Evolutionary conservation across 2,797 vertebrate genomes (phyloP).

Genomic region (Halcyon leucocephala): DNA sequence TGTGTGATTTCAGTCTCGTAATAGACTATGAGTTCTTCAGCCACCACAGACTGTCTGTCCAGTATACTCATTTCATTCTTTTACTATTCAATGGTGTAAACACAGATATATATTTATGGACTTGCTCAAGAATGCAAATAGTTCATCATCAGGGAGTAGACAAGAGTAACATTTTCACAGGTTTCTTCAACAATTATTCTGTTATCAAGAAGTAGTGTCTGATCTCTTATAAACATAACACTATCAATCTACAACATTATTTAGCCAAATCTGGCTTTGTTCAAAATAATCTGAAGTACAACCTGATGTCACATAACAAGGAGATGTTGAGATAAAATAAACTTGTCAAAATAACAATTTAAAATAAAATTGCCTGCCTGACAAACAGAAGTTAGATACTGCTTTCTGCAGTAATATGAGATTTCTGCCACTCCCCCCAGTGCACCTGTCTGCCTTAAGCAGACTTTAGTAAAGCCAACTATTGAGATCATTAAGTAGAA

Average conservation of each 20-base stretch:
- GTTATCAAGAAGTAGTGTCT: background rate
- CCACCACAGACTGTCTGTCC: background rate
- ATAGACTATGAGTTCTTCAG: background rate
- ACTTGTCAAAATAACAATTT: background rate
- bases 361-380: background rate
- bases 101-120: background rate
- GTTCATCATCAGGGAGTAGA: background rate
- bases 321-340: background rate
- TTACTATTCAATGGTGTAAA: background rate
- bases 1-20: background rate
- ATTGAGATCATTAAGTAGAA: background rate
- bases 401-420: background rate
- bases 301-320: background rate
- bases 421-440: background rate
- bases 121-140: background rate
- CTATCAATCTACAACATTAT: background rate
- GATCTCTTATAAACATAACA: background rate
- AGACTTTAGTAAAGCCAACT: background rate
- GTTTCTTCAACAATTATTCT: background rate
- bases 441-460: background rate
- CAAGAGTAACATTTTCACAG: background rate
- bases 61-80: background rate
- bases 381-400: background rate
- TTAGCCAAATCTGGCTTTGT: background rate
- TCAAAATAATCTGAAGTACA: background rate